These are phyloP conservation scores for Pollenia labialis DNA, from an alignment of 2,888 invertebrate genomes.

Conservation along the genomic window DNA sequence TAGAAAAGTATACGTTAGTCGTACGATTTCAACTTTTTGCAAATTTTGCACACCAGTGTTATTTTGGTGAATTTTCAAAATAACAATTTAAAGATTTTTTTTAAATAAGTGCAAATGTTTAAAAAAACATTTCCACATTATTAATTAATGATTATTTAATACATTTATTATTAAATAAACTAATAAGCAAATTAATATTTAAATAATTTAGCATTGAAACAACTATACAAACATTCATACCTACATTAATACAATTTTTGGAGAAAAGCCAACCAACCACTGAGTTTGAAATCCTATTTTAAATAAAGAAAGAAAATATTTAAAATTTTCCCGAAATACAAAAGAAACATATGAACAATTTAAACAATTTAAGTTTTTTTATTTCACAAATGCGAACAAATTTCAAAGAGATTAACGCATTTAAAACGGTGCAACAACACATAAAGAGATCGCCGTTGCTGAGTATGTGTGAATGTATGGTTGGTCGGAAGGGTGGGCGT, in stretches of 20 bases:
- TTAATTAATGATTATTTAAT: slow-evolving; percentile 55
- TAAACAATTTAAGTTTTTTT: slow-evolving; percentile 50
- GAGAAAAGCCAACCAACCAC: slow-evolving; percentile 70
- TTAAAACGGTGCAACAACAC: slow-evolving; percentile 39
- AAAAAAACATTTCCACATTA: slow-evolving; percentile 35
- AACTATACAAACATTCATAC: slow-evolving; percentile 12
- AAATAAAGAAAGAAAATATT: slow-evolving; percentile 76
- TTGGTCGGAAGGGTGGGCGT: slow-evolving; percentile 58
- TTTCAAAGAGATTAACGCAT: slow-evolving; percentile 60
- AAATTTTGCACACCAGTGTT: too few relatives aligned
- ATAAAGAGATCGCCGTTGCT: slow-evolving; percentile 8
- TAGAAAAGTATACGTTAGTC: too few relatives aligned
- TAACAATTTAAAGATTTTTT: too few relatives aligned
- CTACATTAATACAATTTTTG: slow-evolving; percentile 34
- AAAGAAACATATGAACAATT: slow-evolving; percentile 39
- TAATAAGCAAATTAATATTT: slow-evolving; percentile 66
- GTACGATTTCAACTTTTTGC: too few relatives aligned
- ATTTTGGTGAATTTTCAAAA: too few relatives aligned
- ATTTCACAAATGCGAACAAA: slow-evolving; percentile 62
- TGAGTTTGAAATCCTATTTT: slow-evolving; percentile 75
- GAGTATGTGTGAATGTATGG: background rate
- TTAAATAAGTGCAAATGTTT: background rate
- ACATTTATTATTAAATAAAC: slow-evolving; percentile 75
- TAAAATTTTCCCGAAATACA: slow-evolving; percentile 55
- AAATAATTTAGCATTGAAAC: slow-evolving; percentile 28